These are phyloP conservation scores for Athene noctua DNA, from an alignment of 2,113 vertebrate genomes.

Conservation along the genomic window DNA sequence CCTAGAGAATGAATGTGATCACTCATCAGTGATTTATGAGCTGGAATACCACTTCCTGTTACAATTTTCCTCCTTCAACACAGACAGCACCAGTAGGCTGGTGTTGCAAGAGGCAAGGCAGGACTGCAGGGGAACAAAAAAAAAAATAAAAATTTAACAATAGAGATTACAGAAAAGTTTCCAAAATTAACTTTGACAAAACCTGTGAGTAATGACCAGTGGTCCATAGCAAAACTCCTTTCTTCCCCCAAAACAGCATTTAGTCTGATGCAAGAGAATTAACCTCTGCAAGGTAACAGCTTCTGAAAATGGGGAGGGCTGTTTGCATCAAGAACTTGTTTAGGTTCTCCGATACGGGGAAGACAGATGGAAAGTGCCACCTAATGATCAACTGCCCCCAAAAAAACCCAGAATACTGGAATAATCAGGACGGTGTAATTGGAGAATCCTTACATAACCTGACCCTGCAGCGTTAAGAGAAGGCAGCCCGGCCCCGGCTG, in stretches of 20 bases:
- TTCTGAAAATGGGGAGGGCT: neutral
- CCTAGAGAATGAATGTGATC: neutral
- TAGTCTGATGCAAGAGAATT: neutral
- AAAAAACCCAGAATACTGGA: neutral
- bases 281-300: neutral
- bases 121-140: neutral
- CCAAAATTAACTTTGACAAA: neutral
- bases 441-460: neutral
- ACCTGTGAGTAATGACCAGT: neutral
- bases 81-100: neutral
- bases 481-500: neutral
- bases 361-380: neutral
- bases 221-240: neutral
- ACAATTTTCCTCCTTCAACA: neutral
- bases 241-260: neutral
- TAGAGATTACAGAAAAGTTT: neutral
- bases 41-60: neutral
- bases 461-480: rapidly evolving
- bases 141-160: neutral
- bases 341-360: rapidly evolving
- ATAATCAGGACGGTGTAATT: neutral
- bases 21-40: neutral
- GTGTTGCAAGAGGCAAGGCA: neutral
- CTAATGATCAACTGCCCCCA: neutral
- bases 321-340: neutral